Conservation (phyloP, 2,797 vertebrate genomes). For the Podarcis siculus region DNA sequence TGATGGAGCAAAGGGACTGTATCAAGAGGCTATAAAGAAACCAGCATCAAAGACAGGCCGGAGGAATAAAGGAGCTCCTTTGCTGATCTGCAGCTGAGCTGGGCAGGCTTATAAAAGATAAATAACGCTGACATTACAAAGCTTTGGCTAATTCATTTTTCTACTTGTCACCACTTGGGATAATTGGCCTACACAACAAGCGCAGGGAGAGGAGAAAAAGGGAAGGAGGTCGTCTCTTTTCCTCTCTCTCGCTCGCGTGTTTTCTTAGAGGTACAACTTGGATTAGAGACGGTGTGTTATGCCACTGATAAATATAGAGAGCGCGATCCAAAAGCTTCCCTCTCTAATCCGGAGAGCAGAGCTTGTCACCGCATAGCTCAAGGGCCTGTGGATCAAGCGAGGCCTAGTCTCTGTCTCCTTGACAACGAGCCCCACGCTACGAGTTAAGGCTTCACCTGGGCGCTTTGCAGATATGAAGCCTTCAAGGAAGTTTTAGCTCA, state of each 20-base stretch:
- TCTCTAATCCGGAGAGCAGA: constrained; percentile 63
- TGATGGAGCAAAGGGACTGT: constrained; percentile 34
- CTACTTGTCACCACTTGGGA: constrained; percentile 66
- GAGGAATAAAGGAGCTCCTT: constrained; percentile 59
- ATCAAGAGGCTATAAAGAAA: constrained; percentile 33
- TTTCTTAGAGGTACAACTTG: constrained; percentile 49
- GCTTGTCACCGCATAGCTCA: constrained; percentile 46
- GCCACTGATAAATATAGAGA: constrained; percentile 54
- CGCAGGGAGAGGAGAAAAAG: background rate
- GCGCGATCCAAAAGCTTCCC: constrained; percentile 53
- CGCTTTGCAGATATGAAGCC: constrained; percentile 49
- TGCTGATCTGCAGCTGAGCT: constrained; percentile 71
- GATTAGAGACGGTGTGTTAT: constrained; percentile 60
- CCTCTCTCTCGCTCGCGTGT: background rate
- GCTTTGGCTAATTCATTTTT: constrained; percentile 71
- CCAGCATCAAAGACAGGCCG: constrained; percentile 43
- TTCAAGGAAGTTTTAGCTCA: constrained; percentile 50
- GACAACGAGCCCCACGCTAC: constrained; percentile 69
- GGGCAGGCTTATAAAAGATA: constrained; percentile 69
- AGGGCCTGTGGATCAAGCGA: constrained; percentile 55
- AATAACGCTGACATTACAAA: constrained; percentile 71
- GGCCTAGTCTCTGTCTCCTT: constrained; percentile 72
- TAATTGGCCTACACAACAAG: constrained; percentile 74
- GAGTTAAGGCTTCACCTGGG: constrained; percentile 71
- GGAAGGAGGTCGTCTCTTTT: constrained; percentile 45